Evolutionary conservation across 2,888 invertebrate species (phyloP), one percentile per base, ranked within the genome.

Genomic region (Escarpia spicata): DNA sequence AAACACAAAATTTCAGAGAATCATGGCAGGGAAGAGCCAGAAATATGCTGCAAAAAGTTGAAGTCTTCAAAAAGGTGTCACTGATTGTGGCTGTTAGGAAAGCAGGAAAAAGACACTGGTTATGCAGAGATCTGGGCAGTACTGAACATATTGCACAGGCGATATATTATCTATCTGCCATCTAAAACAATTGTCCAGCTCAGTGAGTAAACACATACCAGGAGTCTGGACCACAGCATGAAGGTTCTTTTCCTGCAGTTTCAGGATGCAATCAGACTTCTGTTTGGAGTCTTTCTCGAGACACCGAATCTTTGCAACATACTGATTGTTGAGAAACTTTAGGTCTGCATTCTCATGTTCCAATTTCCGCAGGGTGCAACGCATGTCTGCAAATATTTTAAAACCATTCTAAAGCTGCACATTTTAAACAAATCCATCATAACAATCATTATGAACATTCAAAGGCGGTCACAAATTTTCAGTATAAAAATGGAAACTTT

Each of bases 271-370:
- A 93, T 97, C 97, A 2, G 97, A 96, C 94, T 97, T 97, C 94
- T 97, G 97, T 90, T 97, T 96, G 9, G 98, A 97, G 94, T 98
- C 97, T 92, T 97, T 97, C 95, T 98, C 97, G 90, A 98, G 96
- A 91, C 91, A 44, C 94, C 97, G 97, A 31, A 97, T 97, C 96
- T 97, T 97, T 95, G 97, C 96, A 31, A 97, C 96, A 95, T 97
- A 97, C 94, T 97, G 97, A 58, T 97, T 97, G 93, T 97, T 97
- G n/a, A 97, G 96, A 94, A 97, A 97, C 95, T 97, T 97, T 91
- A 97, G 96, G 94, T 98, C 98, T 94, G 97, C 96, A 94, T 96
- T 96, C 93, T 96, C 96, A 94, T 96, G 96, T 93, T 96, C 96
- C 43, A 96, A 93, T 97, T 95, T 97, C 96, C 94, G 97, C 96